Evolutionary conservation across 2,888 invertebrate species (phyloP).

Genomic region (Microchrysa polita): DNA sequence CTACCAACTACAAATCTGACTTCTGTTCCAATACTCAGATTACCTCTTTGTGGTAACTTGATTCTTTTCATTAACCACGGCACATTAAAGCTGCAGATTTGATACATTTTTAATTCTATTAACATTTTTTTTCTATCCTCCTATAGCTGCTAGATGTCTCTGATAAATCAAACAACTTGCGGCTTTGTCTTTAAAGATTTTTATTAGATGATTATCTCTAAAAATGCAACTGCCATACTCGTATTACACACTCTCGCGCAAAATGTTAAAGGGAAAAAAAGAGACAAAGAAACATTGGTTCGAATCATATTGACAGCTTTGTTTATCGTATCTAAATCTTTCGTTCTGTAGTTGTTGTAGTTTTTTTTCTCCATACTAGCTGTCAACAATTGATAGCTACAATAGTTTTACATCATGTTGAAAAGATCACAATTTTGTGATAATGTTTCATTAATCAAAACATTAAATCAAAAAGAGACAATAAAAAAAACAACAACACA

Average conservation of each 20-base stretch:
- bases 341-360: too few species aligned
- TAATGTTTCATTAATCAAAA: constrained; percentile 11
- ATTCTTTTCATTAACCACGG: too few species aligned
- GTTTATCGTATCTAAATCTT: not conserved
- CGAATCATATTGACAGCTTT: constrained; percentile 4
- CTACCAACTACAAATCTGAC: too few species aligned
- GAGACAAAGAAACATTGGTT: not conserved
- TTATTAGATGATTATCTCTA: constrained; percentile 1
- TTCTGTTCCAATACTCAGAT: not conserved
- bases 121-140: too few species aligned
- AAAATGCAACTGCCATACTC: not conserved
- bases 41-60: too few species aligned
- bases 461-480: not conserved
- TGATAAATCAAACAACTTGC: not conserved
- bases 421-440: not conserved
- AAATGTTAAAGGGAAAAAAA: not conserved
- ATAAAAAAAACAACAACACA: too few species aligned
- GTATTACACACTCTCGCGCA: too few species aligned
- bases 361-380: too few species aligned
- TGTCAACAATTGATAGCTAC: not conserved
- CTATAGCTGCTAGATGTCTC: too few species aligned
- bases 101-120: not conserved
- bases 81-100: not conserved
- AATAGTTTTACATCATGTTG: constrained; percentile 7
- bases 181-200: not conserved